Conservation (phyloP, 2,888 invertebrate species). For the Polyommatus icarus region DNA sequence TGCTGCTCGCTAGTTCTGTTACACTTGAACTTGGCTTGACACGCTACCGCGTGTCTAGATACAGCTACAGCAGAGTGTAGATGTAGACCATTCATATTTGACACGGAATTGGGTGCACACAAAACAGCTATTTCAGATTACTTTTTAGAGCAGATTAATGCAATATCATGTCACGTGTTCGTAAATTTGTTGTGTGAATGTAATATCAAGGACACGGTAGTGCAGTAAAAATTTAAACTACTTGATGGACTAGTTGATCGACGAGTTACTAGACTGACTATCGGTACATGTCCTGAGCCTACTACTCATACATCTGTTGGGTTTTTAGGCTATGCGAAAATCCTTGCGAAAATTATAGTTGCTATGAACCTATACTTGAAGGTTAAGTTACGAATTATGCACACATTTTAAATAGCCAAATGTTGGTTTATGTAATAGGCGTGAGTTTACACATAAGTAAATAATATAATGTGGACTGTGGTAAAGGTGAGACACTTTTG, state of each 20-base stretch:
- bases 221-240: not conserved
- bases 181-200: not conserved
- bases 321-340: not conserved
- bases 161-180: not conserved
- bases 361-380: not conserved
- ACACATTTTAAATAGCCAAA: constrained; percentile 17
- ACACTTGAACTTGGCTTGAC: no score
- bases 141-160: no score
- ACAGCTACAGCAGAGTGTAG: no score
- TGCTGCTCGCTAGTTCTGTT: no score
- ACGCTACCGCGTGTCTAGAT: no score
- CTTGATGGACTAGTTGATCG: not conserved
- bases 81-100: no score
- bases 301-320: not conserved
- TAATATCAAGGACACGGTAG: not conserved
- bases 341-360: constrained; percentile 2
- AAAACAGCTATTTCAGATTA: no score
- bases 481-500: constrained; percentile 4
- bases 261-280: not conserved
- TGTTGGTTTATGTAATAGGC: constrained; percentile 20
- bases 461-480: not conserved
- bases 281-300: not conserved
- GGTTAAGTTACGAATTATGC: constrained; percentile 12
- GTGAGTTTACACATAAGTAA: not conserved
- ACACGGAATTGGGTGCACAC: no score